Conservation (phyloP, 2,797 vertebrate species). For the Podarcis siculus region DNA sequence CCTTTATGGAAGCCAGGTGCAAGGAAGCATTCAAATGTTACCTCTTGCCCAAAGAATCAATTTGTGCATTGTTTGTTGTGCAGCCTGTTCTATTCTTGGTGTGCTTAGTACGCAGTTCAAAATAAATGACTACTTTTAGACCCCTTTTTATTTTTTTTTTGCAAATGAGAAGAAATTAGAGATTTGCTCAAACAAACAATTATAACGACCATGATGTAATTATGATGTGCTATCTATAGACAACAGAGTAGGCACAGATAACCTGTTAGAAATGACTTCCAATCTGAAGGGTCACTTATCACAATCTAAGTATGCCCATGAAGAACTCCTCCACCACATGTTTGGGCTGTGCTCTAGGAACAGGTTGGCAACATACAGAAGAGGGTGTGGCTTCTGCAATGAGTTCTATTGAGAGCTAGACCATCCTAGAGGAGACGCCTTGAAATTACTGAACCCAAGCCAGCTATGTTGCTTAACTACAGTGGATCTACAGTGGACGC, state of each 20-base stretch:
- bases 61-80: background rate
- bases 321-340: background rate
- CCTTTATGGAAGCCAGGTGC: slow-evolving; percentile 9
- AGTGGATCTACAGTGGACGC: no score
- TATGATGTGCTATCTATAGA: slow-evolving; percentile 7
- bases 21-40: slow-evolving; percentile 13
- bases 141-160: background rate
- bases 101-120: slow-evolving; percentile 33
- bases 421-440: no score
- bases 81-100: slow-evolving; percentile 35
- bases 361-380: no score
- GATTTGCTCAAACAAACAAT: slow-evolving; percentile 30
- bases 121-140: slow-evolving; percentile 42
- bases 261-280: slow-evolving; percentile 52
- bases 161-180: background rate
- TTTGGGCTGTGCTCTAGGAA: background rate
- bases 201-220: background rate
- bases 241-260: slow-evolving; percentile 13
- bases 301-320: background rate
- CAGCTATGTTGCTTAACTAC: no score
- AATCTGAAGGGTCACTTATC: slow-evolving; percentile 29
- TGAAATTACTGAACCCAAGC: no score
- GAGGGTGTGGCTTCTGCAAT: no score
- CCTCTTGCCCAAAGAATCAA: background rate
- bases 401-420: no score